phyloP scores from a whole-genome alignment of 2,888 invertebrate genomes.

The Trissonchulus latispiculum region DNA sequence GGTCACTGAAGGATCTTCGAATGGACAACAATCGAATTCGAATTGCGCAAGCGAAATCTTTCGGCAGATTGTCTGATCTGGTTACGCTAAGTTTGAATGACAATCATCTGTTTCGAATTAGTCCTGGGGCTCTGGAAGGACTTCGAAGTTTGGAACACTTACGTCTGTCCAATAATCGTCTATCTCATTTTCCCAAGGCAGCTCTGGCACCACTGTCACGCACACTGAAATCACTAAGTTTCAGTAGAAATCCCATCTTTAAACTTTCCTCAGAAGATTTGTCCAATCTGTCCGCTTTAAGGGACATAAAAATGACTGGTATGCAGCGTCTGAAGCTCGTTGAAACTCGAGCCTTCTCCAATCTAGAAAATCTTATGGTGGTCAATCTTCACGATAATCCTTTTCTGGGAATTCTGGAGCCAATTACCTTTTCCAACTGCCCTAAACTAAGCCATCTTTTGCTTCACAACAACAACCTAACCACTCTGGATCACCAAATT shows the following conservation, averaged over 20 bases:
- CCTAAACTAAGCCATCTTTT: slow-evolving; percentile 42
- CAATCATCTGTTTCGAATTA: slow-evolving; percentile 41
- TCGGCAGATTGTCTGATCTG: slow-evolving; percentile 17
- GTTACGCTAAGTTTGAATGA: slow-evolving; percentile 11
- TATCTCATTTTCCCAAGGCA: slow-evolving; percentile 28
- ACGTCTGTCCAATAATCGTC: slow-evolving; percentile 32
- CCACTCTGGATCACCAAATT: slow-evolving; percentile 42
- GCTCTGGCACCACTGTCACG: slow-evolving; percentile 29
- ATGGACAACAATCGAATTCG: slow-evolving; percentile 20
- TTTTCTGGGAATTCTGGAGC: slow-evolving; percentile 45
- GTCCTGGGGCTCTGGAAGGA: slow-evolving; percentile 45
- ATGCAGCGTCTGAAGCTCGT: slow-evolving; percentile 44
- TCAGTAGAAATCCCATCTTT: slow-evolving; percentile 34
- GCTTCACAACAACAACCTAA: slow-evolving; percentile 46
- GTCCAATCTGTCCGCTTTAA: slow-evolving; percentile 35
- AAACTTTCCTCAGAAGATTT: slow-evolving; percentile 34
- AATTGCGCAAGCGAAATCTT: slow-evolving; percentile 16
- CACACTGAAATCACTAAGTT: slow-evolving; percentile 27
- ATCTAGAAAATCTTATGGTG: slow-evolving; percentile 41
- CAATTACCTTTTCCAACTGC: slow-evolving; percentile 44
- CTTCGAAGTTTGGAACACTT: slow-evolving; percentile 36
- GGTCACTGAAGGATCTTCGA: slow-evolving; percentile 17
- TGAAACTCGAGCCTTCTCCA: slow-evolving; percentile 45
- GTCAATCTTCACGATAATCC: slow-evolving; percentile 46
- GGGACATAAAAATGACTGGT: slow-evolving; percentile 42